phyloP scores from a whole-genome alignment of 2,113 vertebrate species.

The Ardeotis arabs region DNA sequence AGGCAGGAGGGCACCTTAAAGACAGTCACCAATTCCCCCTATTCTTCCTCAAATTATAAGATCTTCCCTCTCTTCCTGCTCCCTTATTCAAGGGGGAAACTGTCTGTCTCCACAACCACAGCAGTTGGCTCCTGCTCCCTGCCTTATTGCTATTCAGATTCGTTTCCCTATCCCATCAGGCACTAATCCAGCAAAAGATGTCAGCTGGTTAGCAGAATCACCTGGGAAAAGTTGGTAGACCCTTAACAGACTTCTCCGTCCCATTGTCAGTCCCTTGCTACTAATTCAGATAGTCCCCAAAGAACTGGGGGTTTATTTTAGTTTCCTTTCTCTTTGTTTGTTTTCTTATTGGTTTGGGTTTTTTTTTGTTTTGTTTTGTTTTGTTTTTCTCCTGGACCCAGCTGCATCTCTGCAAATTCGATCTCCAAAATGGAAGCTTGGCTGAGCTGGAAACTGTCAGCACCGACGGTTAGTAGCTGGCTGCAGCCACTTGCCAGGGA shows the following conservation, averaged over 20 bases:
- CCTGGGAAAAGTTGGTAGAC: constrained; percentile 21
- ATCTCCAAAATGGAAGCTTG: constrained; percentile 45
- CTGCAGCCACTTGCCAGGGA: neutral
- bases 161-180: neutral
- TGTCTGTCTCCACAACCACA: neutral
- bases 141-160: constrained; percentile 23
- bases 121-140: neutral
- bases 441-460: constrained; percentile 16
- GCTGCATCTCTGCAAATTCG: constrained; percentile 16
- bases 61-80: neutral
- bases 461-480: neutral
- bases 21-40: rapidly evolving
- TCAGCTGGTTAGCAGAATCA: constrained; percentile 7
- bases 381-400: neutral
- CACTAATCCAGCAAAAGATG: constrained; percentile 17
- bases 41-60: neutral
- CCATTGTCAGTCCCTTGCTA: neutral
- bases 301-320: neutral
- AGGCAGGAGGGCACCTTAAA: neutral
- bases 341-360: neutral
- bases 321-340: neutral
- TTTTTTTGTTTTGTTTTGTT: neutral
- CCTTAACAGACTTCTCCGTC: neutral
- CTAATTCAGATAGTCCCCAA: neutral
- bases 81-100: neutral